Evolutionary conservation across 2,797 vertebrate genomes (phyloP).

Genomic region (Poeciliopsis presidionis): DNA sequence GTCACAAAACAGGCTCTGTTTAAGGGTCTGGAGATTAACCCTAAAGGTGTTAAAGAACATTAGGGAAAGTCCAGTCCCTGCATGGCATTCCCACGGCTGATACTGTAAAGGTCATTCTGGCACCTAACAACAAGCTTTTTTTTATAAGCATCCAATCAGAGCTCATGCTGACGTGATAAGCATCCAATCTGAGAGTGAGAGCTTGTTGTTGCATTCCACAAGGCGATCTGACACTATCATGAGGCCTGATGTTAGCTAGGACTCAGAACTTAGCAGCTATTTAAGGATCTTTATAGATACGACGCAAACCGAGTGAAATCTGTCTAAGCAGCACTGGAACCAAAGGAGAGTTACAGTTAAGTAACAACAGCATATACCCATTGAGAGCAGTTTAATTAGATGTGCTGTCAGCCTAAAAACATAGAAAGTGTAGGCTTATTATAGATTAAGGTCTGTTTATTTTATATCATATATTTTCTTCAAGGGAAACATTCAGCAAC

Average conservation of each 20-base stretch:
- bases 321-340: neutral
- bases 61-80: conserved; percentile 34
- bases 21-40: conserved; percentile 4
- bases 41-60: conserved; percentile 41
- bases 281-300: conserved; percentile 66
- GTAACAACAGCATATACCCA: neutral
- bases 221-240: conserved; percentile 66
- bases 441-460: neutral
- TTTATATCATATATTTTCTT: neutral
- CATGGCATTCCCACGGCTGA: conserved; percentile 57
- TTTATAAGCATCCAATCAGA: conserved; percentile 73
- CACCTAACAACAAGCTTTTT: conserved; percentile 38
- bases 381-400: neutral
- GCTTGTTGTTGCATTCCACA: conserved; percentile 69
- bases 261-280: conserved; percentile 55
- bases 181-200: conserved; percentile 70
- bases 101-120: conserved; percentile 68
- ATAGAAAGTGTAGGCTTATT: neutral
- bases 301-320: conserved; percentile 30
- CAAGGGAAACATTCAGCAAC: neutral
- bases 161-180: conserved; percentile 52
- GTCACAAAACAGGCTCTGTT: neutral
- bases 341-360: neutral
- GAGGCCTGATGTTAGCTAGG: conserved; percentile 46
- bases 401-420: neutral